Conservation (phyloP, 2,113 vertebrate genomes). For the Parotia lawesii region DNA sequence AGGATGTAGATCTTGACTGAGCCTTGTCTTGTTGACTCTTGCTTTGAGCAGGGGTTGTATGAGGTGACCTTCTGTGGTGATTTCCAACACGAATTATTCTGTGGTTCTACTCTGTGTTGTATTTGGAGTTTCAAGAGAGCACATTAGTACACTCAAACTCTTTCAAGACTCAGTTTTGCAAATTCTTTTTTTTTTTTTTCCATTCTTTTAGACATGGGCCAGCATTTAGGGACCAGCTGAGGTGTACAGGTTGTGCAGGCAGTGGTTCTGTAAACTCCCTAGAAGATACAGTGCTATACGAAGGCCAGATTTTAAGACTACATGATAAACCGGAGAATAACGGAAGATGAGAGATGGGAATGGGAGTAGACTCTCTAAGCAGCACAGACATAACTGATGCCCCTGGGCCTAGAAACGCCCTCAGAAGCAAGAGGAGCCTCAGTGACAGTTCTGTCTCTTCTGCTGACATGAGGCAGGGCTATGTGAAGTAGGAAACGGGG, state of each 20-base stretch:
- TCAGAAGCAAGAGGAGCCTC: not conserved
- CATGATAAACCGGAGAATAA: not conserved
- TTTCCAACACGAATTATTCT: not conserved
- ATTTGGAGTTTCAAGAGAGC: not conserved
- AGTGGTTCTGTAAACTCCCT: not conserved
- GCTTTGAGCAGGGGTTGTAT: not conserved
- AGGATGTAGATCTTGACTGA: not conserved
- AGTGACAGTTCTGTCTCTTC: not conserved
- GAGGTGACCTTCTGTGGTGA: not conserved
- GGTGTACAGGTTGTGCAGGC: not conserved
- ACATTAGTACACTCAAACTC: not conserved
- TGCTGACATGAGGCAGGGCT: not conserved
- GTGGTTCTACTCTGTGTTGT: not conserved
- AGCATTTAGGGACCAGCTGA: not conserved
- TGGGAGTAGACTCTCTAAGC: not conserved
- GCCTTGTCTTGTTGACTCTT: not conserved
- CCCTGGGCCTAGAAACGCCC: not conserved
- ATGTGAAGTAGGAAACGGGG: not conserved
- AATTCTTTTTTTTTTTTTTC: not conserved
- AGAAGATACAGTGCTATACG: not conserved
- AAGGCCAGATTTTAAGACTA: not conserved
- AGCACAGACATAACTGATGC: not conserved
- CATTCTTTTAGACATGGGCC: not conserved
- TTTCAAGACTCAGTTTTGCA: not conserved
- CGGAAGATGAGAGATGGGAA: not conserved